Evolutionary conservation across 2,113 vertebrate genomes (phyloP).

Genomic region (Varanus salvator): DNA sequence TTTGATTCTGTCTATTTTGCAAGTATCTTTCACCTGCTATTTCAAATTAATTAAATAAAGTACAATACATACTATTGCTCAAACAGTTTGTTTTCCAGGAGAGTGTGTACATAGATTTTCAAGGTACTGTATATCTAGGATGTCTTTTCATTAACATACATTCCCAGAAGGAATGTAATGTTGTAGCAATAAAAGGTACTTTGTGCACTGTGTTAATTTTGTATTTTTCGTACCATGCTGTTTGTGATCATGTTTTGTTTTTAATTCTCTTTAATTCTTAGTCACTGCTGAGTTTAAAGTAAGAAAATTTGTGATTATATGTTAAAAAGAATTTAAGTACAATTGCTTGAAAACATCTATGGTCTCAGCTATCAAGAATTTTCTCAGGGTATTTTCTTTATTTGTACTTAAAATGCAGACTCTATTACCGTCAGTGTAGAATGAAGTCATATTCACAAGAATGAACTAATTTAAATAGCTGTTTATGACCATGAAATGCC

Average conservation of each 20-base stretch:
- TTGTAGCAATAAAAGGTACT: slow-evolving; percentile 47
- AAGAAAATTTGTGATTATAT: slow-evolving; percentile 29
- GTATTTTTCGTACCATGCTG: slow-evolving; percentile 28
- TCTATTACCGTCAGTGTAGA: slow-evolving; percentile 22
- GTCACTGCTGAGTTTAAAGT: slow-evolving; percentile 37
- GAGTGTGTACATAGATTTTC: not conserved
- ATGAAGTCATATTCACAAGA: slow-evolving; percentile 20
- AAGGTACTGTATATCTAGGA: not conserved
- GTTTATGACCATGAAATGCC: slow-evolving; percentile 8
- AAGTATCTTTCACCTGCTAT: not conserved
- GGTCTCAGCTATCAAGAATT: slow-evolving; percentile 25
- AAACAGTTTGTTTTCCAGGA: not conserved
- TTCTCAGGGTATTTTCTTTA: slow-evolving; percentile 43
- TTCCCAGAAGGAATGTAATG: slow-evolving; percentile 56
- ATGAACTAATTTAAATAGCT: slow-evolving; percentile 35
- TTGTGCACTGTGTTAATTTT: slow-evolving; percentile 34
- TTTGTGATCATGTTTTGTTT: slow-evolving; percentile 36
- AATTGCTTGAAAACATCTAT: slow-evolving; percentile 22
- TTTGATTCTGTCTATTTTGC: not conserved
- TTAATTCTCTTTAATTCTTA: slow-evolving; percentile 31
- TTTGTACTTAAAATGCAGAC: slow-evolving; percentile 50
- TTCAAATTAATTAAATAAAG: not conserved
- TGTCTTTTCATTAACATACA: slow-evolving; percentile 28
- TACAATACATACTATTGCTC: not conserved
- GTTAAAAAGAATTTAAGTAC: slow-evolving; percentile 28